Base-by-base conservation (phyloP, 2,113 vertebrate species). In the Dinomys branickii region DNA sequence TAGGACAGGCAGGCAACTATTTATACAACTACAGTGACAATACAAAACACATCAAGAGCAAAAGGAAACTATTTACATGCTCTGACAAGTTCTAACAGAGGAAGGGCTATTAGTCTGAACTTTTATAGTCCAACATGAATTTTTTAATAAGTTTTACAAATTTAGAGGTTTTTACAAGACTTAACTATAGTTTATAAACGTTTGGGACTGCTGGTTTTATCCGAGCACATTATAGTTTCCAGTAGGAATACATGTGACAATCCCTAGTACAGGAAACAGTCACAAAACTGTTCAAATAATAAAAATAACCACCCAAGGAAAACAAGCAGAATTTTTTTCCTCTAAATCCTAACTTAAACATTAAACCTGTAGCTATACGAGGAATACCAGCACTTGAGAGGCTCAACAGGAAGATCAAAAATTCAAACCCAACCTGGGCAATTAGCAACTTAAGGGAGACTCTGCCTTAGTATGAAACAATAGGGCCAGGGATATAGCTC, bases 301-400 rank as follows among this genome's bases (percentile, higher is more conserved):
- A 84, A 90, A 96, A 96, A 30, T 59, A 84, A 94, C 54, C 16
- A 73, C 54, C 63, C 38, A 90, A 94, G 65, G 73, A 82, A 83
- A 95, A 81, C 8, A 85, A 65, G 12, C 16, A 50, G 33, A 12
- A 67, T 3, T 56, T 86, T 88, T 52, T 85, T 65, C 41, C 24
- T 12, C 28, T 7, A 96, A 54, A 63, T 50, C 16, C 54, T 65
- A 83, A 63, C 6, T 22, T 69, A 92, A 88, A 50, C 2, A 44
- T 54, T 8, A 20, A 5, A 47, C 73, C 17, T 63, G 2, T 14
- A 47, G 73, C 73, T n/a, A n/a, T n/a, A n/a, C n/a, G n/a, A n/a
- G n/a, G n/a, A n/a, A n/a, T n/a, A n/a, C n/a, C 22, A 77, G 38
- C 24, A 77, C 24, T 78, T 33, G 44, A 47, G 28, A 78, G 44